Evolutionary conservation across 2,888 invertebrate genomes (phyloP).

Genomic region (Opisthograptis luteolata): DNA sequence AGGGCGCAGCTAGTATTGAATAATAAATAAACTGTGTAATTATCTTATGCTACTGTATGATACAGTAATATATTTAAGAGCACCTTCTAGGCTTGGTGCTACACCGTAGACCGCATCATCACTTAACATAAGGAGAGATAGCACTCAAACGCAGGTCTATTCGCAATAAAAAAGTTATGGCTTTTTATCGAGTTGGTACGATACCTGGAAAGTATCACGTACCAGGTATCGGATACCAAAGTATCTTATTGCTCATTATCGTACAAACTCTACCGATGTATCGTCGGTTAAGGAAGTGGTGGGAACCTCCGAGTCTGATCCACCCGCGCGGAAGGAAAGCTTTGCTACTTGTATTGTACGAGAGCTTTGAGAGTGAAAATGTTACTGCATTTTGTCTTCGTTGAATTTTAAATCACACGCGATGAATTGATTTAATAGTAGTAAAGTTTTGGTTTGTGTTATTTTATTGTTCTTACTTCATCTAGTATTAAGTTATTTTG

Average conservation of each 20-base stretch:
- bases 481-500: background rate
- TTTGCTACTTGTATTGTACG: slow-evolving; percentile 21
- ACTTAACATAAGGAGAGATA: too few species aligned
- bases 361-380: slow-evolving; percentile 23
- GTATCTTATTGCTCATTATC: background rate
- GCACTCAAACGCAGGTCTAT: too few species aligned
- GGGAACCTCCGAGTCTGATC: slow-evolving; percentile 15
- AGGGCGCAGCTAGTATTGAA: too few species aligned
- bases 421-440: slow-evolving; percentile 8
- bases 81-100: too few species aligned
- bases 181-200: background rate
- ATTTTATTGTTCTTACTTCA: background rate
- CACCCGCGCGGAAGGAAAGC: slow-evolving; percentile 27
- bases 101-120: too few species aligned
- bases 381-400: slow-evolving; percentile 28
- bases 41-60: too few species aligned
- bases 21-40: too few species aligned
- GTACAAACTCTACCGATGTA: slow-evolving; percentile 7
- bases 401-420: slow-evolving; percentile 13
- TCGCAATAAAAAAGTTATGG: too few species aligned
- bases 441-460: slow-evolving; percentile 3
- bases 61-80: too few species aligned
- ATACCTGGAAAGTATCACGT: background rate
- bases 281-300: slow-evolving; percentile 21
- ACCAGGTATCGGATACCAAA: background rate